phyloP scores from a whole-genome alignment of 1,140 invertebrate species.

The Pollicipes pollicipes region DNA sequence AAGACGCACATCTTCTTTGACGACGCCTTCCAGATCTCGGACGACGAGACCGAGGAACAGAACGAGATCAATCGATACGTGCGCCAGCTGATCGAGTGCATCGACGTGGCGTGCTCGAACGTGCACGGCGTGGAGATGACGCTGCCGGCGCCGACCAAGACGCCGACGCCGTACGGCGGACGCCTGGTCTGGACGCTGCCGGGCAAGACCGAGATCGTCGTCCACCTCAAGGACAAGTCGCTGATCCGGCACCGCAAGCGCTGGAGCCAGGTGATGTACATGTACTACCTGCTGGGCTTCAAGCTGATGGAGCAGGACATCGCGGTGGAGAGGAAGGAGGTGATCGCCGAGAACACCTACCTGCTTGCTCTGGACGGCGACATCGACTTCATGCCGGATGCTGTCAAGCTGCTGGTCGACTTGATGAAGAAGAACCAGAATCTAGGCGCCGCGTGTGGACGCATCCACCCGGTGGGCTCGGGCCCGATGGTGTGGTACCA shows the following conservation, averaged over 20 bases:
- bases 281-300: slow-evolving; percentile 94
- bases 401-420: slow-evolving; percentile 84
- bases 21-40: slow-evolving; percentile 91
- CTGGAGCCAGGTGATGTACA: slow-evolving; percentile 97
- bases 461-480: slow-evolving; percentile 92
- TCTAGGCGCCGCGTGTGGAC: slow-evolving; percentile 88
- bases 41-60: slow-evolving; percentile 84
- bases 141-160: slow-evolving; percentile 77
- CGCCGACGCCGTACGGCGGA: slow-evolving; percentile 87
- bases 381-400: slow-evolving; percentile 93
- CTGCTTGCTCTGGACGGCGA: slow-evolving; percentile 93
- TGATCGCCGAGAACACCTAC: slow-evolving; percentile 92
- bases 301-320: slow-evolving; percentile 85
- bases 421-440: slow-evolving; percentile 98
- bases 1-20: slow-evolving; percentile 94
- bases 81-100: slow-evolving; percentile 72
- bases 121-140: slow-evolving; percentile 84
- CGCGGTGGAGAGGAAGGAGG: slow-evolving; percentile 77
- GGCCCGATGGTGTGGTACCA: slow-evolving; percentile 99
- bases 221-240: slow-evolving; percentile 90
- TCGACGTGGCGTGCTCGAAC: slow-evolving; percentile 86
- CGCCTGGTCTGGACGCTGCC: slow-evolving; percentile 83
- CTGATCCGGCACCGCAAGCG: slow-evolving; percentile 91
- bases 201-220: slow-evolving; percentile 93
- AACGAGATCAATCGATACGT: slow-evolving; percentile 91